Percentiles rank a stretch among this genome's conserved stretches.
phyloP scores from a whole-genome alignment of 1,140 invertebrate species.

The Plectrocnemia conspersa region DNA sequence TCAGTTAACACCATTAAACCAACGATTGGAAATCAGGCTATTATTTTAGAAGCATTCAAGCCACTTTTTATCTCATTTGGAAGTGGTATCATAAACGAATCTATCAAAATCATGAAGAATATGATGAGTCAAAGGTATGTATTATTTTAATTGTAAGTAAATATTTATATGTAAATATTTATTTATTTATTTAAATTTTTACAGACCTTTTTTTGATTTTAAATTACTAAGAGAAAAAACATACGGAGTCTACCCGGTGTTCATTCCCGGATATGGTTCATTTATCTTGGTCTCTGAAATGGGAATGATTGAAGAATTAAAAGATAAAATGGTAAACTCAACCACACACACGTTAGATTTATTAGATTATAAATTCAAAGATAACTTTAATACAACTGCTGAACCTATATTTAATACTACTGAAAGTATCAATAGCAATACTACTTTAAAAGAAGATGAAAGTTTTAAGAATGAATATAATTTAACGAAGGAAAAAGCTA shows the following conservation, averaged over 20 bases:
- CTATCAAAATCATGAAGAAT: constrained; percentile 19
- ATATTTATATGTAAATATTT: constrained; percentile 9
- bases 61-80: constrained; percentile 20
- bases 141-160: not conserved
- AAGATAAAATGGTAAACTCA: constrained; percentile 8
- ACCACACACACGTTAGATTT: not conserved
- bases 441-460: not conserved
- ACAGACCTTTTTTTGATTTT: constrained; percentile 20
- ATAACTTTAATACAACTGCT: constrained; percentile 6
- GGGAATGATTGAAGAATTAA: constrained; percentile 18
- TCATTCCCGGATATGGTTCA: constrained; percentile 30
- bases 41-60: constrained; percentile 16
- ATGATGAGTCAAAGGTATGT: constrained; percentile 21
- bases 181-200: constrained; percentile 10
- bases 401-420: not conserved
- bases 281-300: constrained; percentile 29
- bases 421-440: constrained; percentile 5
- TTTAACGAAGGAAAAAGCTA: too few species aligned
- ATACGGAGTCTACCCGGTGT: constrained; percentile 30
- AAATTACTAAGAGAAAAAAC: constrained; percentile 11
- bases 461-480: not conserved
- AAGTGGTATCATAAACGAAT: constrained; percentile 13
- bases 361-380: not conserved
- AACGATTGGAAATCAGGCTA: constrained; percentile 8
- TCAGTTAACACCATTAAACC: constrained; percentile 24